A percentile compares a stretch with the other conserved stretches of the same genome.
These are phyloP conservation scores for Drosophila sproati DNA, from an alignment of 1,140 invertebrate genomes.

Conservation along the genomic window DNA sequence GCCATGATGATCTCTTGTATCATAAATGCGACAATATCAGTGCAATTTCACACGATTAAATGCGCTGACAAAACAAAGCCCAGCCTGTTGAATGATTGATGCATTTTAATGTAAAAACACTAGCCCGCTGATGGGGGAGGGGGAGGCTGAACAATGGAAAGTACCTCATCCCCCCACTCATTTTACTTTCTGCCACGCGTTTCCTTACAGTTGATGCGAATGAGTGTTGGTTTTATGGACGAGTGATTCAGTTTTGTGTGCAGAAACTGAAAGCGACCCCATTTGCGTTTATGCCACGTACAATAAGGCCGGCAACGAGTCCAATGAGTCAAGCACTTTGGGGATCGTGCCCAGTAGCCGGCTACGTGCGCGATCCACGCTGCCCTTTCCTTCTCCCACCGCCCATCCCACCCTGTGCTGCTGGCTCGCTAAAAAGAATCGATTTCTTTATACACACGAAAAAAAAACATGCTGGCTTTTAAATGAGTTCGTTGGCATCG, in stretches of 20 bases:
- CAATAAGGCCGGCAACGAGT: slow-evolving; percentile 21
- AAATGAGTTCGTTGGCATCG: slow-evolving; percentile 64
- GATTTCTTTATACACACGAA: slow-evolving; percentile 54
- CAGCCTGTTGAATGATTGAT: slow-evolving; percentile 52
- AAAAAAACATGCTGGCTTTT: slow-evolving; percentile 12
- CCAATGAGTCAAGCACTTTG: slow-evolving; percentile 57
- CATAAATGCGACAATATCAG: slow-evolving; percentile 36
- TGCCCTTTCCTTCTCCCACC: background rate
- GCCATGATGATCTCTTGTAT: slow-evolving; percentile 27
- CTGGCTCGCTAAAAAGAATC: slow-evolving; percentile 55
- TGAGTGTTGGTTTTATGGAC: slow-evolving; percentile 5
- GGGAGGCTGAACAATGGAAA: slow-evolving; percentile 39
- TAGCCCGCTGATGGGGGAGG: slow-evolving; percentile 26
- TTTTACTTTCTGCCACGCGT: slow-evolving; percentile 45
- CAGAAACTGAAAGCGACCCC: slow-evolving; percentile 70
- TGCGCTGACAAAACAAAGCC: slow-evolving; percentile 29
- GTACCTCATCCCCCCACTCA: slow-evolving; percentile 5
- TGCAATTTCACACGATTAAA: slow-evolving; percentile 59
- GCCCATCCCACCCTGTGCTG: slow-evolving; percentile 6
- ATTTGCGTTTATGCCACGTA: slow-evolving; percentile 35
- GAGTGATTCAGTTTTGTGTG: slow-evolving; percentile 63
- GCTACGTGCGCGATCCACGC: slow-evolving; percentile 35
- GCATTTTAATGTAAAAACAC: slow-evolving; percentile 58
- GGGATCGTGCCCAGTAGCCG: slow-evolving; percentile 59
- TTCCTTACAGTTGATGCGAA: slow-evolving; percentile 26